Conservation (phyloP, 1,140 invertebrate species). For the Zaprionus kolodkinae region DNA sequence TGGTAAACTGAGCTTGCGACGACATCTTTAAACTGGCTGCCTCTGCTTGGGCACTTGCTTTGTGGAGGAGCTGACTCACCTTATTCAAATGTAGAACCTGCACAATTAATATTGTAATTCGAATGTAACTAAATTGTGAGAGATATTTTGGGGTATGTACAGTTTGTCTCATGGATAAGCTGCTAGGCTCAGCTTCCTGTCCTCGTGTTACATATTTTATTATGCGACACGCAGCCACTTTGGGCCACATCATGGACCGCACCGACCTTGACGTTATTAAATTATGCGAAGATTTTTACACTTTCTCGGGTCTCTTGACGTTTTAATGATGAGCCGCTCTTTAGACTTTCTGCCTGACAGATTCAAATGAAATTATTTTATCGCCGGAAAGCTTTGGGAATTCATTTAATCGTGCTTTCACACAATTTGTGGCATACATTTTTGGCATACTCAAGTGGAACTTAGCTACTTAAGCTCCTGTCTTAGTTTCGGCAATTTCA, state of each 20-base stretch:
- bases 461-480: slow-evolving; percentile 32
- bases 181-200: slow-evolving; percentile 37
- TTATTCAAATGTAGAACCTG: neutral
- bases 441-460: slow-evolving; percentile 56
- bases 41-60: neutral
- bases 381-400: slow-evolving; percentile 66
- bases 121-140: neutral
- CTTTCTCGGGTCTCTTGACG: slow-evolving; percentile 70
- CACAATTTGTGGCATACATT: slow-evolving; percentile 65
- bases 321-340: slow-evolving; percentile 72
- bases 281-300: slow-evolving; percentile 76
- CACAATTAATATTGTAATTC: neutral
- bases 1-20: neutral
- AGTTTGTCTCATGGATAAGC: neutral
- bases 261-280: slow-evolving; percentile 72
- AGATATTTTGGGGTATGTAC: neutral
- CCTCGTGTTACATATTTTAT: slow-evolving; percentile 50
- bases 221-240: slow-evolving; percentile 57
- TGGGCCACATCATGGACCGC: slow-evolving; percentile 28
- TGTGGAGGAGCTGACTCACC: neutral
- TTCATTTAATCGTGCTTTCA: slow-evolving; percentile 74
- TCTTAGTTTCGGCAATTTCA: slow-evolving; percentile 35
- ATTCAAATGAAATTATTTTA: slow-evolving; percentile 80
- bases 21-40: neutral
- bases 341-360: slow-evolving; percentile 30